phyloP scores from a whole-genome alignment of 2,888 invertebrate genomes.

The Cistogaster globosa region DNA sequence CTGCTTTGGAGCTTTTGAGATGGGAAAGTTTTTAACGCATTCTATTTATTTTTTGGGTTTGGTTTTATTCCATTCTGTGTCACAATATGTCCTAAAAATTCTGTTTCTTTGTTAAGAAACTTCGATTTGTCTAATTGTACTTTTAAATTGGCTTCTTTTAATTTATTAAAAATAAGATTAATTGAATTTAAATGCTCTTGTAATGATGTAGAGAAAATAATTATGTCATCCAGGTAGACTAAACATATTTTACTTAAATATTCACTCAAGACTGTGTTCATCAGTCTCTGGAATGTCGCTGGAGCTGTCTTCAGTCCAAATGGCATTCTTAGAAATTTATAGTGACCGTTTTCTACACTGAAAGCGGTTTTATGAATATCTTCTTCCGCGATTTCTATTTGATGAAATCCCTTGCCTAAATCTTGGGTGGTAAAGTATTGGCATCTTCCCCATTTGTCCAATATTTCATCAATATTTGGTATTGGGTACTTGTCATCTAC shows the following conservation, averaged over 20 bases:
- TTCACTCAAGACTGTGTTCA: conserved; percentile 45
- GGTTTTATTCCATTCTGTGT: neutral
- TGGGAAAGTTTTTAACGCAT: conserved; percentile 6
- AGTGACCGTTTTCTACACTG: too few species aligned
- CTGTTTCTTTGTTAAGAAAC: neutral
- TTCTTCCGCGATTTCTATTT: conserved; percentile 10
- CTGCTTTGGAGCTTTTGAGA: conserved; percentile 8
- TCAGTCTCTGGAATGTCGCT: conserved; percentile 7
- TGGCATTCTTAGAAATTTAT: too few species aligned
- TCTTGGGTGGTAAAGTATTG: conserved; percentile 34
- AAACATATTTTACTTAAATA: neutral
- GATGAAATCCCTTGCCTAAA: conserved; percentile 34
- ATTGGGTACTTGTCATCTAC: neutral
- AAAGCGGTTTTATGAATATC: neutral
- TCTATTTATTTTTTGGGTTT: neutral
- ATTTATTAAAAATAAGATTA: conserved; percentile 26
- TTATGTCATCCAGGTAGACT: conserved; percentile 32
- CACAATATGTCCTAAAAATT: neutral
- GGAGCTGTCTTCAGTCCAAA: too few species aligned
- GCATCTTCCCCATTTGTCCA: too few species aligned
- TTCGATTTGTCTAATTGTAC: conserved; percentile 45
- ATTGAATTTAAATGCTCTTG: conserved; percentile 42
- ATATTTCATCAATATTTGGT: too few species aligned
- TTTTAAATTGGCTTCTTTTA: conserved; percentile 40
- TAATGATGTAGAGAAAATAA: conserved; percentile 44